Base-by-base conservation (phyloP, 2,888 invertebrate genomes). In the Trissoscelio sp. region DNA sequence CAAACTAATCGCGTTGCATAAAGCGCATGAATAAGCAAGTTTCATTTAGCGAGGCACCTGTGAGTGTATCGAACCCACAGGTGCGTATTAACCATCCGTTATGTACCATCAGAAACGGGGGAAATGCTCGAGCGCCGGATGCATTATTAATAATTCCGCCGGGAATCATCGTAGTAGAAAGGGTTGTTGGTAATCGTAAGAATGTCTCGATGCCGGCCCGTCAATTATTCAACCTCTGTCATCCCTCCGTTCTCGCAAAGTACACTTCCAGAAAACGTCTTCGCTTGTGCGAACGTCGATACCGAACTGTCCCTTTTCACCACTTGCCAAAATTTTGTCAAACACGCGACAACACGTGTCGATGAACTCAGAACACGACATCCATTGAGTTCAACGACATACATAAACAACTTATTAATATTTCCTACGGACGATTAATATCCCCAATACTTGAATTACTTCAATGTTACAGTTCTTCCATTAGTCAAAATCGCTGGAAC, bases 151-250 rank as follows among this genome's bases (percentile, higher is more conserved):
- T 80, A 85, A 87, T 86, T 86, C 84, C 85, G 86, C 83, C 85
- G 86, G 86, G 87, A 86, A 88, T 88, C 87, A 87, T 79, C 82
- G 84, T 83, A 79, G 79, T 82, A 84, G 85, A 81, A 87, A 87
- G 85, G 87, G 87, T 85, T 86, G 86, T 79, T 85, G 85, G 86
- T 87, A 88, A 88, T 88, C 89, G 89, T 88, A 88, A 89, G 88
- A 89, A 89, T 88, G 86, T 87, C 85, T 85, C 86, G 86, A 87
- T 85, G 86, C 82, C 84, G 83, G 83, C 83, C 78, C 83, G 79
- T 89, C 83, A 87, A 89, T 89, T 88, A 89, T 89, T 89, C 88
- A 89, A 39, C 66, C 67, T 84, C 86, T 88, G 89, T 88, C 89
- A 88, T 88, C 88, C 89, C 88, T 69, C 81, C 85, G 84, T 81